phyloP scores from a whole-genome alignment of 2,113 vertebrate genomes.

The Centropristis striata region DNA sequence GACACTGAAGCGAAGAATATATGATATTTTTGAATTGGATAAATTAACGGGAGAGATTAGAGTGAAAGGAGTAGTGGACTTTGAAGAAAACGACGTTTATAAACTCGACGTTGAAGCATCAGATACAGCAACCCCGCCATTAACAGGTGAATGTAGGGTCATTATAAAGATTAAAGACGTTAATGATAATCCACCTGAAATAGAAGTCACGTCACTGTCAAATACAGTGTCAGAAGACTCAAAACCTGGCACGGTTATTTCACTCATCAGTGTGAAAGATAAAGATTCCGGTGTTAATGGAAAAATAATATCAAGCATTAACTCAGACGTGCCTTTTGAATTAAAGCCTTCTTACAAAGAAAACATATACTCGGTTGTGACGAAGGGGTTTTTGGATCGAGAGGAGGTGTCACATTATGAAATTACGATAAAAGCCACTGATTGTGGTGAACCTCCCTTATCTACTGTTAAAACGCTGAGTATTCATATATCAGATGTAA shows the following conservation, averaged over 20 bases:
- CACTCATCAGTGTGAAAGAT: constrained; percentile 60
- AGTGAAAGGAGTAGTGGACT: constrained; percentile 49
- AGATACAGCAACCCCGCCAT: constrained; percentile 61
- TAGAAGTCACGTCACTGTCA: constrained; percentile 81
- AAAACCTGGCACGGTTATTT: constrained; percentile 72
- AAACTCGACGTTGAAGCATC: constrained; percentile 64
- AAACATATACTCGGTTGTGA: constrained; percentile 79
- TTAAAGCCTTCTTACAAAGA: constrained; percentile 77
- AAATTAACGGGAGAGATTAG: constrained; percentile 48
- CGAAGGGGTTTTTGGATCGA: constrained; percentile 71
- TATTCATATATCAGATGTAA: constrained; percentile 77
- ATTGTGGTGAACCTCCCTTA: constrained; percentile 73
- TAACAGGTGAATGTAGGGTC: constrained; percentile 68
- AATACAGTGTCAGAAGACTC: constrained; percentile 73
- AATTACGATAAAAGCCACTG: constrained; percentile 72
- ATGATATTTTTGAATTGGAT: constrained; percentile 53
- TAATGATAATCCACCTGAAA: constrained; percentile 86
- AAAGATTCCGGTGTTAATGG: constrained; percentile 72
- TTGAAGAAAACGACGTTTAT: constrained; percentile 56
- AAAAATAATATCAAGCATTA: constrained; percentile 72
- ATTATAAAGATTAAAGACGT: constrained; percentile 83
- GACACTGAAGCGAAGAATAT: background rate
- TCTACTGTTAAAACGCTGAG: constrained; percentile 60
- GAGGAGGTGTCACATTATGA: constrained; percentile 81
- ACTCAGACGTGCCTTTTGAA: constrained; percentile 67